Evolutionary conservation across 2,888 invertebrate species (phyloP).

Genomic region (Oligia fasciuncula): DNA sequence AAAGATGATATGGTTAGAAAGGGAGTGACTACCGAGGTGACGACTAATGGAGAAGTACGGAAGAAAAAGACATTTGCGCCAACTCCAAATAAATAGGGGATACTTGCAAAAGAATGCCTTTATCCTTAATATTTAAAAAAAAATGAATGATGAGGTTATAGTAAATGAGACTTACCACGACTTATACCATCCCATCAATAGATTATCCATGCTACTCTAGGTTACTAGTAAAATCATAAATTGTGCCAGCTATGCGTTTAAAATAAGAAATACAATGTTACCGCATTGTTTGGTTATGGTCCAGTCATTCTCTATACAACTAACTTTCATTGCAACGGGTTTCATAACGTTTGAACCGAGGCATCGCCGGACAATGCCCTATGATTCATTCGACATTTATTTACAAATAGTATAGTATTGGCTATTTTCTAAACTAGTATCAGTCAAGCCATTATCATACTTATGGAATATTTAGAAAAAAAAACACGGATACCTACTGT

Average conservation of each 20-base stretch:
- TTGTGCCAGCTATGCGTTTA: neutral
- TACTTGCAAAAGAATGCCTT: too few species aligned
- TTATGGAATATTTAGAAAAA: neutral
- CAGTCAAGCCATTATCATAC: too few species aligned
- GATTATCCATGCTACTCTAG: neutral
- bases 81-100: neutral
- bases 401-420: neutral
- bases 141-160: neutral
- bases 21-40: neutral
- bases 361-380: neutral
- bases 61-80: neutral
- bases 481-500: too few species aligned
- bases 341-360: constrained; percentile 19
- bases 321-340: constrained; percentile 17
- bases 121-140: too few species aligned
- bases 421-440: neutral
- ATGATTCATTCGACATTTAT: constrained; percentile 8
- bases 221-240: constrained; percentile 1
- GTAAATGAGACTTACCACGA: too few species aligned
- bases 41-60: neutral
- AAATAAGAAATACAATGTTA: constrained; percentile 11
- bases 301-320: constrained; percentile 11
- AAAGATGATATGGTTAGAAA: neutral
- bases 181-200: neutral
- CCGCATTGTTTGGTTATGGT: constrained; percentile 2